A percentile compares a stretch with the other conserved stretches of the same genome.
Evolutionary conservation across 2,797 vertebrate genomes (phyloP).

Genomic region (Chaenodraco wilsoni): DNA sequence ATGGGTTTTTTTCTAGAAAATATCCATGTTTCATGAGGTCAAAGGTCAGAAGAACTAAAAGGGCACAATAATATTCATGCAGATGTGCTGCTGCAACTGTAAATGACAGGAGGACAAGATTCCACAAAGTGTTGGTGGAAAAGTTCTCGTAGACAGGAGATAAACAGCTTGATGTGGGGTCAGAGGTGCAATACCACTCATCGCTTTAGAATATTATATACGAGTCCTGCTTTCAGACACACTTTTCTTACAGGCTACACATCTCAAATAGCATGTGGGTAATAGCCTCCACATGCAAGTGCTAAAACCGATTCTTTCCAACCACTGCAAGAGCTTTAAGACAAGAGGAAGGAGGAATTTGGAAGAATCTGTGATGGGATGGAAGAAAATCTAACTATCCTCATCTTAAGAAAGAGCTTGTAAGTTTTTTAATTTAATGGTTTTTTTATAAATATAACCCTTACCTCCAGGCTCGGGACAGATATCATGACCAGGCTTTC

Average conservation of each 20-base stretch:
- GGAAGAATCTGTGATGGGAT: slow-evolving; percentile 4
- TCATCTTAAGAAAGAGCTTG: background rate
- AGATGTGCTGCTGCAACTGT: slow-evolving; percentile 41
- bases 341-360: slow-evolving; percentile 9
- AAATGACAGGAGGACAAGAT: slow-evolving; percentile 34
- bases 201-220: slow-evolving; percentile 33
- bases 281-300: slow-evolving; percentile 57
- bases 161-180: slow-evolving; percentile 43
- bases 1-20: background rate
- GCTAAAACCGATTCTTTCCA: slow-evolving; percentile 49
- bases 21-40: slow-evolving; percentile 15
- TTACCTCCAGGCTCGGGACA: slow-evolving; percentile 8
- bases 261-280: slow-evolving; percentile 55
- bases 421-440: slow-evolving; percentile 16
- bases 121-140: slow-evolving; percentile 3
- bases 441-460: slow-evolving; percentile 20
- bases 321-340: slow-evolving; percentile 17
- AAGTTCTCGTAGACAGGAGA: slow-evolving; percentile 25
- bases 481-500: slow-evolving; percentile 54
- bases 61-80: slow-evolving; percentile 19
- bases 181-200: slow-evolving; percentile 38
- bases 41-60: slow-evolving; percentile 38
- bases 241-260: slow-evolving; percentile 64
- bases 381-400: slow-evolving; percentile 15
- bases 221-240: slow-evolving; percentile 37